Base-by-base conservation (phyloP, 2,888 invertebrate species). In the Syrista parreyssii region DNA sequence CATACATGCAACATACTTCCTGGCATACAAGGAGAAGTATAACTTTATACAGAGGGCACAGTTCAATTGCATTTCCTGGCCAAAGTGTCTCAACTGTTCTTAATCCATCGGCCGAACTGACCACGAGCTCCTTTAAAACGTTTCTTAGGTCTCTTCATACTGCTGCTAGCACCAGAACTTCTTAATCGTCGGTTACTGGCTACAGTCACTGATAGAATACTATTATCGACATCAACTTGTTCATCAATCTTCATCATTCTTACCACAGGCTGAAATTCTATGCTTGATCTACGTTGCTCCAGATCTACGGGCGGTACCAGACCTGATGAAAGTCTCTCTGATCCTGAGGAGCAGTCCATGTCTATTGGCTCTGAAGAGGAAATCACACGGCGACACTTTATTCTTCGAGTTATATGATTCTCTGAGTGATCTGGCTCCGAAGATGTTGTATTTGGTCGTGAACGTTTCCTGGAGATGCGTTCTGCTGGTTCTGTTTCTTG, bases 221-320 rank as follows among this genome's bases (percentile, higher is more conserved):
- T 88, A 79, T 89, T 89, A 83, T 91, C 90, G 82, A 90, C 87
- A 73, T 91, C 90, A 33, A 89, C 90, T 79, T 91, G 91, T 82
- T 90, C 91, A 81, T 94, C 94, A 84, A 95, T 93, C 82, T 95
- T 94, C 88, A 94, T 94, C 83, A 95, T 94, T 15, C 94, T 92
- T 84, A 95, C 95, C 79, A 94, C 94, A 0, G 95, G 95, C 89
- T 95, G 95, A 87, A 94, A 92, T 87, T 93, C 93, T 33, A 91
- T 91, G 77, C 90, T 90, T 4, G 90, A 89, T 1, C 91, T 88
- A 78, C 89, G 87, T 80, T 92, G 87, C 78, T 90, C 86, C 12
- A 90, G 78, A 32, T 89, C 89, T 1, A 86, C 83, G 4, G 86
- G 80, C 36, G 85, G 73, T 2, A 87, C 81, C 11, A 86, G 71